Conservation (phyloP, 2,888 invertebrate genomes). For the Hedya salicella region DNA sequence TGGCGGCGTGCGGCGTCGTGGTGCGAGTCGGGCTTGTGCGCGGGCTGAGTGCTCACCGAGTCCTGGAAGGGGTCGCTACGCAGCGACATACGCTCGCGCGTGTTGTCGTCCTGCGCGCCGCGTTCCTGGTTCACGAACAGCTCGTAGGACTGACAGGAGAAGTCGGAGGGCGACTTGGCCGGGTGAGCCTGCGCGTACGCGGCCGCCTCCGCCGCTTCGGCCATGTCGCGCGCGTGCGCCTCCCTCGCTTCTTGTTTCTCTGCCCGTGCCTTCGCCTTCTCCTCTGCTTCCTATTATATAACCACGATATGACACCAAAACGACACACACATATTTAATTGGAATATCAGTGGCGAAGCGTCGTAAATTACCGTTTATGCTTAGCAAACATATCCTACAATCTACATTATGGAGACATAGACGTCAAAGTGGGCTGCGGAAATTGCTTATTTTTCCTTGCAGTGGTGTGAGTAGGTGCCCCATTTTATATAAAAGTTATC, state of each 20-base stretch:
- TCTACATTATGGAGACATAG: neutral
- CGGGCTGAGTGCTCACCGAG: constrained; percentile 93
- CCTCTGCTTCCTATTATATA: constrained; percentile 90
- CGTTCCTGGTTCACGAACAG: constrained; percentile 95
- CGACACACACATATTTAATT: neutral
- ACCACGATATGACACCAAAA: constrained; percentile 23
- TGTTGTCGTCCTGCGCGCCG: constrained; percentile 95
- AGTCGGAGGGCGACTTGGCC: constrained; percentile 95
- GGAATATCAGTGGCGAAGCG: neutral
- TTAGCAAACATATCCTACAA: neutral
- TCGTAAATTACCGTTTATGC: neutral
- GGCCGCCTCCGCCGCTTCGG: constrained; percentile 87
- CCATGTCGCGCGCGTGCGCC: constrained; percentile 86
- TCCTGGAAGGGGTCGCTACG: constrained; percentile 94
- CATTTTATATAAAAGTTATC: too few species aligned
- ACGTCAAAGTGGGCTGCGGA: neutral
- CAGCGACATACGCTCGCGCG: constrained; percentile 96
- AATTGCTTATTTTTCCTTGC: neutral
- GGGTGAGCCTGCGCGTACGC: constrained; percentile 86
- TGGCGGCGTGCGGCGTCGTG: constrained; percentile 79
- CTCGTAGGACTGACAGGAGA: constrained; percentile 96
- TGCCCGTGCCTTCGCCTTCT: constrained; percentile 89
- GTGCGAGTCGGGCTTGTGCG: constrained; percentile 86
- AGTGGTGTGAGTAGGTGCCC: too few species aligned
- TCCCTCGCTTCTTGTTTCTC: constrained; percentile 86